phyloP scores from a whole-genome alignment of 2,113 vertebrate genomes.

The Lepus americanus region DNA sequence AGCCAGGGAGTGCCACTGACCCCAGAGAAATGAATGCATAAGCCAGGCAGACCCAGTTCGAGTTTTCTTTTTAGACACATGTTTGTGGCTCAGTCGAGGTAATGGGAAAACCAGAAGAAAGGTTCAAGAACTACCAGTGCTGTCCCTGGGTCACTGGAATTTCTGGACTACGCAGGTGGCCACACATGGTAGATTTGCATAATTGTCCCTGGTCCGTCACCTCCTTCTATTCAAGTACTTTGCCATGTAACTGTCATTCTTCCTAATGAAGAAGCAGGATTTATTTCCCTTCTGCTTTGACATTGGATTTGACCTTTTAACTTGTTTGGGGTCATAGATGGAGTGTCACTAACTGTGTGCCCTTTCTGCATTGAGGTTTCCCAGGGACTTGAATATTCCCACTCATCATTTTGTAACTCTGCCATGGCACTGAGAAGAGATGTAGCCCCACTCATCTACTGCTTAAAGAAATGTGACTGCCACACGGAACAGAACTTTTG shows the following conservation, averaged over 20 bases:
- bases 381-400: not conserved
- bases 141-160: fast-evolving
- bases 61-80: not conserved
- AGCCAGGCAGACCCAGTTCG: not conserved
- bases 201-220: not conserved
- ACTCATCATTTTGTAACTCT: not conserved
- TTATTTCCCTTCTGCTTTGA: not conserved
- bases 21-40: not conserved
- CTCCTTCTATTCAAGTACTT: not conserved
- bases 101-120: not conserved
- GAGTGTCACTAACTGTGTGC: not conserved
- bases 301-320: not conserved
- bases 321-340: not conserved
- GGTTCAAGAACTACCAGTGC: not conserved
- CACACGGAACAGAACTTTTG: not conserved
- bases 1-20: not conserved
- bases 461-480: not conserved
- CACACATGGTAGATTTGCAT: no score
- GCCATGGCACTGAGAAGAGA: not conserved
- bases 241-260: not conserved
- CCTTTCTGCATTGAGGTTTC: not conserved
- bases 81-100: not conserved
- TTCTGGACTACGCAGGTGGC: not conserved
- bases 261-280: not conserved
- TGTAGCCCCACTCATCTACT: not conserved